These are phyloP conservation scores for Hypselothyrea guttata DNA, from an alignment of 2,888 invertebrate genomes.

Conservation along the genomic window DNA sequence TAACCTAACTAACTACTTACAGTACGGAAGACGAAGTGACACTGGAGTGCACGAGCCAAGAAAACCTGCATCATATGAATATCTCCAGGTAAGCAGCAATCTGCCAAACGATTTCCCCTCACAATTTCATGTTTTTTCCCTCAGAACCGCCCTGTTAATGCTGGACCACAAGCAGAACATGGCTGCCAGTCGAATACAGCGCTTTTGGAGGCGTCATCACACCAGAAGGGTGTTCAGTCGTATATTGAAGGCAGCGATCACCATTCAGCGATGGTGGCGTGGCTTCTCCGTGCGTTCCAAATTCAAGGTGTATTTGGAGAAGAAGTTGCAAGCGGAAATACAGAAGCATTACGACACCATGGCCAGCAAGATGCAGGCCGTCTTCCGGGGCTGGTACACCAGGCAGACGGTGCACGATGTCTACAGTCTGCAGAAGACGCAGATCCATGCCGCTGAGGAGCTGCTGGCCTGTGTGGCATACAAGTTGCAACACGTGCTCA, in stretches of 20 bases:
- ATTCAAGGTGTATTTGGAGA: slow-evolving; percentile 38
- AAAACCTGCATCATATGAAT: no score
- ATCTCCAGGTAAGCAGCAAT: no score
- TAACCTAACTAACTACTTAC: no score
- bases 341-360: slow-evolving; percentile 19
- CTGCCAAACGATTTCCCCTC: no score
- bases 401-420: slow-evolving; percentile 77
- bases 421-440: slow-evolving; percentile 54
- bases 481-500: slow-evolving; percentile 72
- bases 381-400: slow-evolving; percentile 72
- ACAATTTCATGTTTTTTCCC: no score
- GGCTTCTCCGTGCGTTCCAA: slow-evolving; percentile 52
- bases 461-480: slow-evolving; percentile 76
- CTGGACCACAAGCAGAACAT: slow-evolving; percentile 67
- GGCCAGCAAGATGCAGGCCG: slow-evolving; percentile 74
- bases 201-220: slow-evolving; percentile 51
- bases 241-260: slow-evolving; percentile 20
- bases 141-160: slow-evolving; percentile 53
- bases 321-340: slow-evolving; percentile 54
- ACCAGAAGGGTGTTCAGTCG: not conserved
- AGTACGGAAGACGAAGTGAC: no score
- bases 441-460: slow-evolving; percentile 70
- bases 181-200: slow-evolving; percentile 74
- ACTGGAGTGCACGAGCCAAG: no score
- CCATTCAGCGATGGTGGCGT: slow-evolving; percentile 78